Conservation (phyloP, 2,113 vertebrate genomes). For the Muntiacus reevesi region DNA sequence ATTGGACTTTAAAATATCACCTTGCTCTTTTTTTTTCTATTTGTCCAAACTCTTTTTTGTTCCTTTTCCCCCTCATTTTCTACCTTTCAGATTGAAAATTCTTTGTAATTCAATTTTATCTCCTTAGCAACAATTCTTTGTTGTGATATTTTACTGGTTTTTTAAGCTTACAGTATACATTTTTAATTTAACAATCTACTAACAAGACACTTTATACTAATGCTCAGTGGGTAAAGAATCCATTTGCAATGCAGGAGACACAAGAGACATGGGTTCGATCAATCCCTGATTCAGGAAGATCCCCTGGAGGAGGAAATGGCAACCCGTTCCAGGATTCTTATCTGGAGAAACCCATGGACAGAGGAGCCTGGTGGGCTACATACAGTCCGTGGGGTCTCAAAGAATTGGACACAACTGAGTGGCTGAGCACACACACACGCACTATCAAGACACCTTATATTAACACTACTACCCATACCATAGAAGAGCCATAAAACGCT, state of each 20-base stretch:
- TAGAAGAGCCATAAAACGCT: neutral
- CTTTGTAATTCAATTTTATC: neutral
- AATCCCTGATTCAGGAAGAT: neutral
- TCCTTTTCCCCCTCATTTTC: neutral
- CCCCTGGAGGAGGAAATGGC: neutral
- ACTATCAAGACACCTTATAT: neutral
- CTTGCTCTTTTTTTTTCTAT: neutral
- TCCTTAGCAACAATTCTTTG: neutral
- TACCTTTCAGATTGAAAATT: neutral
- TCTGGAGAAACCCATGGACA: neutral
- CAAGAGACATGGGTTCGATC: neutral
- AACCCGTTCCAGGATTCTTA: neutral
- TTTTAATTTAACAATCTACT: neutral
- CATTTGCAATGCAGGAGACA: neutral
- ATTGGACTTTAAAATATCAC: neutral
- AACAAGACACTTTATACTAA: neutral
- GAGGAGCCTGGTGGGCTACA: neutral
- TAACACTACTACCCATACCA: neutral
- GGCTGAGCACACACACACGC: neutral
- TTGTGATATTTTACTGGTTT: neutral
- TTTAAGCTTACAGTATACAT: neutral
- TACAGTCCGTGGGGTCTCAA: neutral
- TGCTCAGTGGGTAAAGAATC: neutral
- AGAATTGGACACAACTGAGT: neutral
- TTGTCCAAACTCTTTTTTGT: neutral